Evolutionary conservation across 2,113 vertebrate genomes (phyloP), one percentile per base, ranked within the genome.

Genomic region (Nesogale talazaci): DNA sequence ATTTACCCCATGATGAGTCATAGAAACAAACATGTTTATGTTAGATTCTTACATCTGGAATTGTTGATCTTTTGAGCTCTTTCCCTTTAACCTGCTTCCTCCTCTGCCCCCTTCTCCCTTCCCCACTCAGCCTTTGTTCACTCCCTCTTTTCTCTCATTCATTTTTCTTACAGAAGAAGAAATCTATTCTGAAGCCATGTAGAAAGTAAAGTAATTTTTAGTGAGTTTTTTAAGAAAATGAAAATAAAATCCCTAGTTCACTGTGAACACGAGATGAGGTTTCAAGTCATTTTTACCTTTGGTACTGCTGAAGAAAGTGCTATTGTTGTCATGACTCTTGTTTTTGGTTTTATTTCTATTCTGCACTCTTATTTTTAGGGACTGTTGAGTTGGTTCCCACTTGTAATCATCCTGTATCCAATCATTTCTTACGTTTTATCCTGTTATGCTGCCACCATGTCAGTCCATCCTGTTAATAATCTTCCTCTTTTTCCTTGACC

Each of bases 241-340:
- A 40, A 87, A 12, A 12, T 15, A 61, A 22, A 23, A 15, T 77
- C 67, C 76, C 85, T 14, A 42, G 14, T 90, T 92, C 87, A 78
- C 25, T 80, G 82, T 56, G 34, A 86, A 46, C 61, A 22, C 78
- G 42, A 88, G 31, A 23, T 89, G 56, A 88, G 34, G 29, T 89
- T 83, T 83, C 22, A 89, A 94, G n/a, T 77, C 90, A 77, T 29
- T 91, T 87, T 86, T 36, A 12, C 46, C 4, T 63, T 91, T 81
- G 14, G 83, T 82, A 56, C 31, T 74, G 19, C 67, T 92, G 7
- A 90, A 94, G 31, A 81, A 81, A 52, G 29, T 87, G 34, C 56
- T 84, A 23, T 23, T 65, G 23, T 63, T 65, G 42, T 76, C 40
- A 12, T 77, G 46, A 23, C 29, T 84, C 70, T 7, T 89, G 5